Evolutionary conservation across 2,797 vertebrate species (phyloP).

Genomic region (Tapera naevia): DNA sequence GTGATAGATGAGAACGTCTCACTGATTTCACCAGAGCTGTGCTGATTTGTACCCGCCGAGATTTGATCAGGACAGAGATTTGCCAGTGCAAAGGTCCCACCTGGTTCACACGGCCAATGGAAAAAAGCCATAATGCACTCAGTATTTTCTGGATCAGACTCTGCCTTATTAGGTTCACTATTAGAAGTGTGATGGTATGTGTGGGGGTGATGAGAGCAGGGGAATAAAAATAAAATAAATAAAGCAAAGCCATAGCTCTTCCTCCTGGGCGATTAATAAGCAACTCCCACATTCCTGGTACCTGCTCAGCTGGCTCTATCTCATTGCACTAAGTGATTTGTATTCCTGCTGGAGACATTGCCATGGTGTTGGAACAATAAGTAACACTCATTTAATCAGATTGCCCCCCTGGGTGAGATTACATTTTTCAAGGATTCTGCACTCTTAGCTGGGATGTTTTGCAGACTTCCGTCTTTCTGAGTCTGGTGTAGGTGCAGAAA

Average conservation of each 20-base stretch:
- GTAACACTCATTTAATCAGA: slow-evolving; percentile 11
- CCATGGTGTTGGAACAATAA: slow-evolving; percentile 45
- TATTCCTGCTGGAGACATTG: slow-evolving; percentile 34
- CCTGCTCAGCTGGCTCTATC: slow-evolving; percentile 48
- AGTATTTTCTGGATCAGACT: neutral
- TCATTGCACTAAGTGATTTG: neutral
- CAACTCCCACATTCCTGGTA: slow-evolving; percentile 41
- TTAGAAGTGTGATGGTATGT: neutral
- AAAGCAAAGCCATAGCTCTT: neutral
- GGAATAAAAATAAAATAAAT: neutral
- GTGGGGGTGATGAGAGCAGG: neutral
- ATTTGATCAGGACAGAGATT: neutral
- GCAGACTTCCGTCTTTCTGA: neutral
- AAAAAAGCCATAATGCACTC: neutral
- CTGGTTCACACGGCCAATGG: neutral
- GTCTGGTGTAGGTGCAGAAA: neutral
- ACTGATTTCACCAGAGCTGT: neutral
- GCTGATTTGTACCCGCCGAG: neutral
- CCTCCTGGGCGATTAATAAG: neutral
- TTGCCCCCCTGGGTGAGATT: slow-evolving; percentile 34
- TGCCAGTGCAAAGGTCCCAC: neutral
- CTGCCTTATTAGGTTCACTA: neutral
- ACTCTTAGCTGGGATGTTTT: neutral
- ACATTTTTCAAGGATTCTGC: neutral
- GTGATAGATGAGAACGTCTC: slow-evolving; percentile 38